Evolutionary conservation across 1,140 invertebrate genomes (phyloP).

Genomic region (Fopius arisanus): DNA sequence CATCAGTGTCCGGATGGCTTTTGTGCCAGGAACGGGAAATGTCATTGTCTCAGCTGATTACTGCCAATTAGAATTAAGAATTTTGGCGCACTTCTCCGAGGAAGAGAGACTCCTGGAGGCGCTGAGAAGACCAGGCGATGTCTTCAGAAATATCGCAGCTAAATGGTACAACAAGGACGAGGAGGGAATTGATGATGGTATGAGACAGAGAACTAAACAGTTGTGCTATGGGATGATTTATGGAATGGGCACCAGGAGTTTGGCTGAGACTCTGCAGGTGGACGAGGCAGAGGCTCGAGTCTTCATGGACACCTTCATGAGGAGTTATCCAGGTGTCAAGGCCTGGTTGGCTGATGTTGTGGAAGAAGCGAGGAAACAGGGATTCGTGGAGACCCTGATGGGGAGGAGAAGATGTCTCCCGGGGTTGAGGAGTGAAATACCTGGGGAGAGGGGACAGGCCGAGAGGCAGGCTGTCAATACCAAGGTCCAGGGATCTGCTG

Average conservation of each 20-base stretch:
- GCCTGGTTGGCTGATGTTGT: constrained; percentile 74
- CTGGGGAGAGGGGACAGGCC: constrained; percentile 78
- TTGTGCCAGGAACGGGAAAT: constrained; percentile 69
- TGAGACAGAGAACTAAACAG: constrained; percentile 89
- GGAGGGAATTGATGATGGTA: constrained; percentile 72
- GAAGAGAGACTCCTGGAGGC: constrained; percentile 79
- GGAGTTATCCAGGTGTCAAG: constrained; percentile 78
- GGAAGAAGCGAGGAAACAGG: constrained; percentile 73
- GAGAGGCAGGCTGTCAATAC: constrained; percentile 96
- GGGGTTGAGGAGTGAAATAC: constrained; percentile 74
- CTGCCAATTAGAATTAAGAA: constrained; percentile 92
- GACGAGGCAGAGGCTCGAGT: constrained; percentile 79
- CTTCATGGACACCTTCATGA: constrained; percentile 86
- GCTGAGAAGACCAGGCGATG: constrained; percentile 79
- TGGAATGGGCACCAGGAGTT: constrained; percentile 89
- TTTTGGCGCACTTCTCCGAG: constrained; percentile 88
- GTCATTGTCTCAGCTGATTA: constrained; percentile 91
- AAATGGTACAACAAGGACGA: constrained; percentile 78
- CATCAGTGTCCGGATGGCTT: constrained; percentile 74
- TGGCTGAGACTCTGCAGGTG: constrained; percentile 85
- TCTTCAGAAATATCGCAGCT: constrained; percentile 88
- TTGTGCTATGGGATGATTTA: constrained; percentile 98
- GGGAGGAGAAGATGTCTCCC: constrained; percentile 82
- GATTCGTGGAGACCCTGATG: constrained; percentile 85
- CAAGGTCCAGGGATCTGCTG: constrained; percentile 93